Percentiles rank a stretch among this genome's conserved stretches.
phyloP scores from a whole-genome alignment of 2,797 vertebrate genomes.

The Etheostoma nigrum region DNA sequence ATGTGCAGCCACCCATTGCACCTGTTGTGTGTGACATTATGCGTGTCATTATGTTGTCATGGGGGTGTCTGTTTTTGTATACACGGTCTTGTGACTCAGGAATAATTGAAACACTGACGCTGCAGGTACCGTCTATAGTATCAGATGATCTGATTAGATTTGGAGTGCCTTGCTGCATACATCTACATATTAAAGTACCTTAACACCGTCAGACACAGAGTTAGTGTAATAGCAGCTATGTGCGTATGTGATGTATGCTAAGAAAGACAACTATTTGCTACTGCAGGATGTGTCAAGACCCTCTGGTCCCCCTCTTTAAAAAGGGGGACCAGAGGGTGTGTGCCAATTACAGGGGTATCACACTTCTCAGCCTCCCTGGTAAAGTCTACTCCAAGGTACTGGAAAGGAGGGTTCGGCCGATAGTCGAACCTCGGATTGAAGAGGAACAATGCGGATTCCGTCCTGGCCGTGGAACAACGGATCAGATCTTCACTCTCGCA shows the following conservation, averaged over 20 bases:
- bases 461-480: too few relatives aligned
- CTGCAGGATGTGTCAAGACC: neutral
- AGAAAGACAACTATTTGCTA: neutral
- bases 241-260: neutral
- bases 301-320: too few relatives aligned
- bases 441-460: too few relatives aligned
- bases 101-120: slow-evolving; percentile 47
- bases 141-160: slow-evolving; percentile 58
- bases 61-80: slow-evolving; percentile 44
- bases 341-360: too few relatives aligned
- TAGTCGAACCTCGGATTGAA: too few relatives aligned
- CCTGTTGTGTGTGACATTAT: slow-evolving; percentile 33
- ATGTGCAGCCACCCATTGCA: neutral
- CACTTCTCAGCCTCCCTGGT: too few relatives aligned
- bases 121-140: slow-evolving; percentile 34
- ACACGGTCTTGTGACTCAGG: slow-evolving; percentile 24
- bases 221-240: neutral
- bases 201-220: slow-evolving; percentile 17
- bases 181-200: slow-evolving; percentile 62
- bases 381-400: too few relatives aligned
- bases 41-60: slow-evolving; percentile 11
- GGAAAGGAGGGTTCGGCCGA: too few relatives aligned
- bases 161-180: slow-evolving; percentile 54
- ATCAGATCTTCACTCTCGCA: too few relatives aligned
- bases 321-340: too few relatives aligned